phyloP scores from a whole-genome alignment of 2,113 vertebrate species.

The Scophthalmus maximus region DNA sequence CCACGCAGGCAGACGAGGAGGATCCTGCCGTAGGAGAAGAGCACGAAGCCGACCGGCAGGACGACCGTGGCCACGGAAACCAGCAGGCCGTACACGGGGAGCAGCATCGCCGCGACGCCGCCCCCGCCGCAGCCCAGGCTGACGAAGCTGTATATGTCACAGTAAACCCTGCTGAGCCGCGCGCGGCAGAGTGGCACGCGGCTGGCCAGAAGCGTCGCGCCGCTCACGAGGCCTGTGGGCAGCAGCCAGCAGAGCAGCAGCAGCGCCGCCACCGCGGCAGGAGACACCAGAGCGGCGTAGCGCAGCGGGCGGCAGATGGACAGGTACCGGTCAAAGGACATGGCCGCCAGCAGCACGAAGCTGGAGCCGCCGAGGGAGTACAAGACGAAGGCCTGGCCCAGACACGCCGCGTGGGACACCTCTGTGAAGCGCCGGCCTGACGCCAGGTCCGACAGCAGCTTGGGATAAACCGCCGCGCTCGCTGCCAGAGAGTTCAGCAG shows the following conservation, averaged over 20 bases:
- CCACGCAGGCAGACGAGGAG: neutral
- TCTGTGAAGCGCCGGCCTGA: neutral
- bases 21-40: slow-evolving; percentile 14
- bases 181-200: slow-evolving; percentile 10
- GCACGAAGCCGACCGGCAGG: neutral
- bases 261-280: neutral
- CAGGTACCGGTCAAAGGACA: slow-evolving; percentile 41
- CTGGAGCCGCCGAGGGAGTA: neutral
- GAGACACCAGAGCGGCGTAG: slow-evolving; percentile 4
- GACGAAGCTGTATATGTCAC: slow-evolving; percentile 8
- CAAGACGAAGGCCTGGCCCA: slow-evolving; percentile 2
- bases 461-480: neutral
- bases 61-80: neutral
- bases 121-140: slow-evolving; percentile 6
- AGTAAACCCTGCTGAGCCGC: slow-evolving; percentile 9
- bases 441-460: slow-evolving; percentile 11
- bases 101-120: neutral
- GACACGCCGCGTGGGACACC: neutral
- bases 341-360: slow-evolving; percentile 31
- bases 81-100: slow-evolving; percentile 1
- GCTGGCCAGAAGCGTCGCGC: neutral
- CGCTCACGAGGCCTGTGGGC: neutral
- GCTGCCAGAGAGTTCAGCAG: neutral
- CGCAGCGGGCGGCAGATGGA: slow-evolving; percentile 30
- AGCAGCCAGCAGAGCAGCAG: slow-evolving; percentile 23